Percentiles rank a stretch among this genome's conserved stretches.
Conservation (phyloP, 2,113 vertebrate species). For the Perca schrenkii region DNA sequence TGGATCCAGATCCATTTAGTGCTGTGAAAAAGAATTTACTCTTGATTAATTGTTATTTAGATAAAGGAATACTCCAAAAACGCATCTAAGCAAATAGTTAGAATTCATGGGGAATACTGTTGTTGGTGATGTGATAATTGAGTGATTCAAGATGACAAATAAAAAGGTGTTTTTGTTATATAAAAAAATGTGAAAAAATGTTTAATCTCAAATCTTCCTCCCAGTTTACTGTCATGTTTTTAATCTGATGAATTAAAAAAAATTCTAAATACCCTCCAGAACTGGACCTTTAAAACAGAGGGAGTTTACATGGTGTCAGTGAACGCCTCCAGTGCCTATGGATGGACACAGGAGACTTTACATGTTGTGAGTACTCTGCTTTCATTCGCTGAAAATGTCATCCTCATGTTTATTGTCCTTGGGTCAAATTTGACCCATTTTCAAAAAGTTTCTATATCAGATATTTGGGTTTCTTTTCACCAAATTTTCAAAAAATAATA, state of each 20-base stretch:
- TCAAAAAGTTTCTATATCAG: no score
- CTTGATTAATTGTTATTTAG: not conserved
- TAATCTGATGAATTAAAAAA: not conserved
- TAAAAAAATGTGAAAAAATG: not conserved
- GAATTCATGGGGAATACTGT: not conserved
- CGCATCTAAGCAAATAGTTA: not conserved
- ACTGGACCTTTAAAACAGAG: conserved; percentile 38
- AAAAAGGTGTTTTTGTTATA: not conserved
- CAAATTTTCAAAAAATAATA: no score
- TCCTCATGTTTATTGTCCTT: not conserved
- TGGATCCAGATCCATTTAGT: not conserved
- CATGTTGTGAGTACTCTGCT: conserved; percentile 28
- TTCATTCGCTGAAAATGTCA: not conserved
- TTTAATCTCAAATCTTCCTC: not conserved
- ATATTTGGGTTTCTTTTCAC: no score
- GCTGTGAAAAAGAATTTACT: not conserved
- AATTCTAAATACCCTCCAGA: not conserved
- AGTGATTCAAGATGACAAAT: not conserved
- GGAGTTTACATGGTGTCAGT: conserved; percentile 40
- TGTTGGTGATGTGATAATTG: not conserved
- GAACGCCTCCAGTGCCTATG: conserved; percentile 24
- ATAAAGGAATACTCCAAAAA: not conserved
- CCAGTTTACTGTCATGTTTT: not conserved
- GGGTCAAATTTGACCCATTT: no score
- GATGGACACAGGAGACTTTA: conserved; percentile 42